These are phyloP conservation scores for Linnaemya vulpina DNA, from an alignment of 2,888 invertebrate species.

Conservation along the genomic window DNA sequence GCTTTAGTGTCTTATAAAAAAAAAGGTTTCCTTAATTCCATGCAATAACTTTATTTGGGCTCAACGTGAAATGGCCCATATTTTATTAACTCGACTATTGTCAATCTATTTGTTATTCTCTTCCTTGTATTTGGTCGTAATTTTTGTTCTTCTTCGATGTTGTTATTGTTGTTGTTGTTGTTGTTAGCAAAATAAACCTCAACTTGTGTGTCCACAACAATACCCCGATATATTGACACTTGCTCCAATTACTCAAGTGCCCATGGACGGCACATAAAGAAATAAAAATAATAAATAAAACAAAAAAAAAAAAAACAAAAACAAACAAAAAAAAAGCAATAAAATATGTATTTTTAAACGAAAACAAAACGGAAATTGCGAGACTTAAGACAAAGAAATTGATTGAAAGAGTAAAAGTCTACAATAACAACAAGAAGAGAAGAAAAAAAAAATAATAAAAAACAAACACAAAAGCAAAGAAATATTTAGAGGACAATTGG, in stretches of 20 bases:
- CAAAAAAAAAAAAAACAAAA: constrained; percentile 1
- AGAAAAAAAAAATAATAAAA: neutral
- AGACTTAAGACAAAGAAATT: constrained; percentile 29
- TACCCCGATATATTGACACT: constrained; percentile 65
- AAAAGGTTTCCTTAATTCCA: constrained; percentile 67
- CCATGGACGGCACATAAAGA: constrained; percentile 56
- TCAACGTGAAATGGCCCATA: constrained; percentile 61
- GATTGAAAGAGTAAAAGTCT: constrained; percentile 28
- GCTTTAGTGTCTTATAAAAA: constrained; percentile 53
- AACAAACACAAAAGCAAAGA: neutral
- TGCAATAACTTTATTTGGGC: constrained; percentile 45
- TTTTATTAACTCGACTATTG: constrained; percentile 68
- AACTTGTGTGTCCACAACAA: constrained; percentile 66
- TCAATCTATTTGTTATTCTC: constrained; percentile 62
- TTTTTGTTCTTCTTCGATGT: constrained; percentile 3
- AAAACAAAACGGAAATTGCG: constrained; percentile 16
- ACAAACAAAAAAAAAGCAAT: no score
- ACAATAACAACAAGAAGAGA: constrained; percentile 21
- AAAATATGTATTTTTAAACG: constrained; percentile 9
- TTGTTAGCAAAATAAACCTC: constrained; percentile 53
- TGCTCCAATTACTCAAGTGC: constrained; percentile 69
- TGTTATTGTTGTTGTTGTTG: neutral
- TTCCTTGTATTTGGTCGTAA: constrained; percentile 17
- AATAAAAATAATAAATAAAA: constrained; percentile 45
- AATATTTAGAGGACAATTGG: neutral